Percentiles rank a stretch among this genome's conserved stretches.
These are phyloP conservation scores for Lates calcarifer DNA, from an alignment of 2,113 vertebrate genomes.

Conservation along the genomic window DNA sequence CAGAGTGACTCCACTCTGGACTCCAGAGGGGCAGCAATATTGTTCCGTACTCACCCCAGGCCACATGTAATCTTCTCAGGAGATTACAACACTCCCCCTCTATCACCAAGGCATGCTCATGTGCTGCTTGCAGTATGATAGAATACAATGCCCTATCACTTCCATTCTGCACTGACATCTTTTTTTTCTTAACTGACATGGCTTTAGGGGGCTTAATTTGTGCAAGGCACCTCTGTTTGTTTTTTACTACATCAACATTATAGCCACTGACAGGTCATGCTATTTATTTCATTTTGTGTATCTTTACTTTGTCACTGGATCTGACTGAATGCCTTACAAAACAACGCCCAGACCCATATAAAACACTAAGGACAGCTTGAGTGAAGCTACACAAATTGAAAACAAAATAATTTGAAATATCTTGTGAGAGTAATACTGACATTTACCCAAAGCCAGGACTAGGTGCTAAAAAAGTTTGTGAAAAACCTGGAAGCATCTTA, in stretches of 20 bases:
- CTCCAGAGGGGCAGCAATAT: conserved; percentile 74
- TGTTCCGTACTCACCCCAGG: conserved; percentile 74
- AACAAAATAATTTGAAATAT: background rate
- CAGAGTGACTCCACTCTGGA: conserved; percentile 70
- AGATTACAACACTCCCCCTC: conserved; percentile 73
- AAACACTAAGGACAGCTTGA: background rate
- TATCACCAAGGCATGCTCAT: conserved; percentile 52
- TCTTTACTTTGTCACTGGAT: background rate
- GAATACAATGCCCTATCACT: conserved; percentile 49
- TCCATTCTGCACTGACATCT: conserved; percentile 47
- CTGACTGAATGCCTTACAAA: background rate
- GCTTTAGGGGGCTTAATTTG: conserved; percentile 33
- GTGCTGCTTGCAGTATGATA: conserved; percentile 52
- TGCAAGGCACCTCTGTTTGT: background rate
- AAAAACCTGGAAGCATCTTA: background rate
- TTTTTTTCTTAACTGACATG: conserved; percentile 29
- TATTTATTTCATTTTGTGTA: background rate
- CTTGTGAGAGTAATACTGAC: background rate
- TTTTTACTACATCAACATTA: conserved; percentile 26
- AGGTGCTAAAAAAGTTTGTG: background rate
- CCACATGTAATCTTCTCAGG: conserved; percentile 80
- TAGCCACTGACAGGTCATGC: conserved; percentile 2
- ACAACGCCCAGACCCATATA: background rate
- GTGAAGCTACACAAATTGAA: background rate
- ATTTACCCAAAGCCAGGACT: background rate